These are phyloP conservation scores for Corythoichthys intestinalis DNA, from an alignment of 2,113 vertebrate species.

Conservation along the genomic window DNA sequence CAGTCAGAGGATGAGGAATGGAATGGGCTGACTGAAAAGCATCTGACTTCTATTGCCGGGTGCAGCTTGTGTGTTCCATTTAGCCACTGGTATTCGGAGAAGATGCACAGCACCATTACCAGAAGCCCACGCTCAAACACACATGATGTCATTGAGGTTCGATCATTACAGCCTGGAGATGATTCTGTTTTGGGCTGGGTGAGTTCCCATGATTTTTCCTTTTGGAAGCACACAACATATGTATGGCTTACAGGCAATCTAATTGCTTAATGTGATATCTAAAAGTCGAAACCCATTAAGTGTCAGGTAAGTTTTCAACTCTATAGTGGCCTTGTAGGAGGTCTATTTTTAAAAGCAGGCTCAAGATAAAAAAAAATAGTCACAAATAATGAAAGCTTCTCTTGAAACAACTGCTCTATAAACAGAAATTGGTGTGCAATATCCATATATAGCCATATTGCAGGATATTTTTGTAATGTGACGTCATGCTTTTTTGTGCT, in stretches of 20 bases:
- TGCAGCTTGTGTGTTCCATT: conserved; percentile 66
- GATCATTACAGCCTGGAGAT: conserved; percentile 63
- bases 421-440: too few relatives aligned
- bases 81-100: conserved; percentile 61
- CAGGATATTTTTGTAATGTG: too few relatives aligned
- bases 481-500: neutral
- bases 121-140: conserved; percentile 46
- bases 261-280: conserved; percentile 34
- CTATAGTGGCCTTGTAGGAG: neutral
- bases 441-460: too few relatives aligned
- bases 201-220: conserved; percentile 58
- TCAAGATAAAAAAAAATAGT: too few relatives aligned
- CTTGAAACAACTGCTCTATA: too few relatives aligned
- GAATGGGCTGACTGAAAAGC: conserved; percentile 29
- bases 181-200: conserved; percentile 29
- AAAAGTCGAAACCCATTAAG: neutral
- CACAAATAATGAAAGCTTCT: too few relatives aligned
- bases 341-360: too few relatives aligned
- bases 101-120: conserved; percentile 48
- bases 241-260: conserved; percentile 36
- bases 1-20: conserved; percentile 29
- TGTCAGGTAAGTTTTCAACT: neutral
- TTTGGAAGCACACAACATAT: conserved; percentile 26
- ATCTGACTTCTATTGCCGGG: conserved; percentile 71
- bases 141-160: conserved; percentile 69